These are phyloP conservation scores for Ifrita kowaldi DNA, from an alignment of 2,113 vertebrate species.

Conservation along the genomic window DNA sequence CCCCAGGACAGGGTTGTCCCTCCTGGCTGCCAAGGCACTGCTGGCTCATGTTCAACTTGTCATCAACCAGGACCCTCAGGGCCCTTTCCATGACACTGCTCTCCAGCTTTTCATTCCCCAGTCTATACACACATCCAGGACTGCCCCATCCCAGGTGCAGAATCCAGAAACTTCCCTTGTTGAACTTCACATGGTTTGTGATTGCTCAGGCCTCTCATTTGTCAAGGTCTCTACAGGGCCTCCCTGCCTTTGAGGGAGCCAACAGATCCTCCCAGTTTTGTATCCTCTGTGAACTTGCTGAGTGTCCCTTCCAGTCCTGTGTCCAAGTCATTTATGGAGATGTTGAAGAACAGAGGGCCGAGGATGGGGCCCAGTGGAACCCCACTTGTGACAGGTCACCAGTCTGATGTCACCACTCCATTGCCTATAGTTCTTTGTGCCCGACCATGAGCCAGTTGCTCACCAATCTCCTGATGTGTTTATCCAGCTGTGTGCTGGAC, in stretches of 20 bases:
- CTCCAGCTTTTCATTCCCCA: not conserved
- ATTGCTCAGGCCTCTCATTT: not conserved
- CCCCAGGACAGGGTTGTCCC: fast-evolving
- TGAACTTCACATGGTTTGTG: not conserved
- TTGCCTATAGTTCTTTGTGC: not conserved
- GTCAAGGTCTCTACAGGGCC: not conserved
- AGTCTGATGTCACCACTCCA: not conserved
- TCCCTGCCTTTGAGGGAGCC: not conserved
- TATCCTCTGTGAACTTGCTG: not conserved
- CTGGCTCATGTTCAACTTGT: fast-evolving
- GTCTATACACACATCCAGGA: not conserved
- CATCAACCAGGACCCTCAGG: fast-evolving
- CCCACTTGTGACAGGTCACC: not conserved
- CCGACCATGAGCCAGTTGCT: not conserved
- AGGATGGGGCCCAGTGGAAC: not conserved
- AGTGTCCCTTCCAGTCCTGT: not conserved
- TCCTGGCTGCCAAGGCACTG: not conserved
- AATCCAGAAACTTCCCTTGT: not conserved
- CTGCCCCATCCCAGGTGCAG: not conserved
- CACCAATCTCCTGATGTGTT: not conserved
- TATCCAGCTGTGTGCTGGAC: not conserved
- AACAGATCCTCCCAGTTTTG: not conserved
- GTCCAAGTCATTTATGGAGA: not conserved
- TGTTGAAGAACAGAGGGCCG: not conserved
- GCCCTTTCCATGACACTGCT: not conserved